These are phyloP conservation scores for Sebastes reedi DNA, from an alignment of 2,797 vertebrate species.

Conservation along the genomic window DNA sequence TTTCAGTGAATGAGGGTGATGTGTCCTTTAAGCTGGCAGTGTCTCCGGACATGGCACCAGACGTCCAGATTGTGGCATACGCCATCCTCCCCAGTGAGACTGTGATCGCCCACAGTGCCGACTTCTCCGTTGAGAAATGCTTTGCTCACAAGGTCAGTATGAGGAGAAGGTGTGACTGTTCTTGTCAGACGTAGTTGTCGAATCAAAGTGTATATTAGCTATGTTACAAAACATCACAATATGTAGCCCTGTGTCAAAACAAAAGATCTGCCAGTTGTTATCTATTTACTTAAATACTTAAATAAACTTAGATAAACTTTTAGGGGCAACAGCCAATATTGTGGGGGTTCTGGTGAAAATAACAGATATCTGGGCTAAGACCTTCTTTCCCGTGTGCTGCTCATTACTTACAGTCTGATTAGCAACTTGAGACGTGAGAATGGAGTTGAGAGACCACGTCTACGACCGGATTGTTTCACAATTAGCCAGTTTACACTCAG, in stretches of 20 bases:
- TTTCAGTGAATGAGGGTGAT: slow-evolving; percentile 60
- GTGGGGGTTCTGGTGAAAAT: fast-evolving
- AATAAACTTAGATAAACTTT: too few species aligned
- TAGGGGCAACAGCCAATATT: too few species aligned
- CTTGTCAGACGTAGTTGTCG: background rate
- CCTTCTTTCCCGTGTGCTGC: fast-evolving
- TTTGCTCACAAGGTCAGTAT: slow-evolving; percentile 70
- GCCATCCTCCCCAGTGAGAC: slow-evolving; percentile 68
- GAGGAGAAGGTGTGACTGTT: background rate
- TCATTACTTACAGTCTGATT: too few species aligned
- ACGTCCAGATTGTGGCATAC: slow-evolving; percentile 69
- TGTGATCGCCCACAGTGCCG: slow-evolving; percentile 59
- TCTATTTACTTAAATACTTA: too few species aligned
- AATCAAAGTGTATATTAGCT: background rate
- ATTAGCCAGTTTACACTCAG: background rate
- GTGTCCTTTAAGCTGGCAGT: slow-evolving; percentile 63
- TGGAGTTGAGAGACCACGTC: too few species aligned
- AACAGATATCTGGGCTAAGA: too few species aligned
- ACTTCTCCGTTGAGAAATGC: slow-evolving; percentile 74
- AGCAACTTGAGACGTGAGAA: too few species aligned
- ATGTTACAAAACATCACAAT: background rate
- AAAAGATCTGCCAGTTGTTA: too few species aligned
- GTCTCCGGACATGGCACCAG: slow-evolving; percentile 63
- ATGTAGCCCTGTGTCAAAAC: background rate
- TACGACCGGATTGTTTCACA: too few species aligned